Base-by-base conservation (phyloP, 2,113 vertebrate species). In the Mionectes macconnelli region DNA sequence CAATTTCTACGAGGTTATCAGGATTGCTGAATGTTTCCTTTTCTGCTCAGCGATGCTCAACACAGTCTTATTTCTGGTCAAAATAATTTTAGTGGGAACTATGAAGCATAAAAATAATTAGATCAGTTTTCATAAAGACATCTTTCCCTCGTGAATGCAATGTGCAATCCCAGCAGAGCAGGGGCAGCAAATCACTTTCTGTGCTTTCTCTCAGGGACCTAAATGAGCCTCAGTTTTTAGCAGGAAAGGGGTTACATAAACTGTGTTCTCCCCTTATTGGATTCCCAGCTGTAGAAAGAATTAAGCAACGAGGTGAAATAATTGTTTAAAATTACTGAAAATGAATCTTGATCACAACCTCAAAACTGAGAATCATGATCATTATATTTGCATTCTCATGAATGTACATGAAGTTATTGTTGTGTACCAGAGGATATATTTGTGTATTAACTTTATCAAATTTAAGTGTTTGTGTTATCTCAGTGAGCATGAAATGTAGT, bases 281-380 rank as follows among this genome's bases (percentile, higher is more conserved):
- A 77, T 90, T 92, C 84, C 72, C 66, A 83, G 85, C 75, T 87
- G 31, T n/a, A 85, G 47, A 70, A 94, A 94, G 40, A 97, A 92
- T 87, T 52, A 94, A 90, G 45, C 64, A 85, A 76, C 68, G 67
- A 95, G 24, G 73, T 85, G 73, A 96, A 97, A 97, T 96, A 89
- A 97, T 94, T 97, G 82, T 78, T 93, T 83, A 63, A 96, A 94
- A 97, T 96, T 89, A 59, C 74, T 91, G 86, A 92, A 96, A 97
- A 96, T 84, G 37, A 97, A 64, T 79, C 60, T 90, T 92, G 93
- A 97, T 97, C 90, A 89, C 39, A 87, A 74, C 78, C 76, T 83
- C 70, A 70, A 80, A 94, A 50, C 80, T 37, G 50, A 93, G 89
- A 73, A 60, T 45, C 57, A 62, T 42, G 27, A 82, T 85, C 84